phyloP scores from a whole-genome alignment of 2,113 vertebrate species.

The Brachypteracias leptosomus region DNA sequence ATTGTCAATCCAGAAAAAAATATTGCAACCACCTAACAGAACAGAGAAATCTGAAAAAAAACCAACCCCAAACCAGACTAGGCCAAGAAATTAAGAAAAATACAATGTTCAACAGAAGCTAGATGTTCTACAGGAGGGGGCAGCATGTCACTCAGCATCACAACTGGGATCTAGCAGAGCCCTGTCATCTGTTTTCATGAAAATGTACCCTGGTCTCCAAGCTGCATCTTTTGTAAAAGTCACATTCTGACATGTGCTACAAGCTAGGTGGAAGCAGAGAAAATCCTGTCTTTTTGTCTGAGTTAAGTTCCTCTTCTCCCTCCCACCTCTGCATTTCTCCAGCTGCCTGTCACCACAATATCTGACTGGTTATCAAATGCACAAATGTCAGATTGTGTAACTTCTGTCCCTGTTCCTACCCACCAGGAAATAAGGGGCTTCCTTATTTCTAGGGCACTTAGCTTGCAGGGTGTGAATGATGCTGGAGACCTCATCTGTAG shows the following conservation, averaged over 20 bases:
- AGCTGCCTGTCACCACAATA: not conserved
- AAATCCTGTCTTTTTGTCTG: not conserved
- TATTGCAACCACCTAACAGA: not conserved
- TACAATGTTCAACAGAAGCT: not conserved
- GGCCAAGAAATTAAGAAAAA: not conserved
- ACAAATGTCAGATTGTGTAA: not conserved
- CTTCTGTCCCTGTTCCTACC: not conserved
- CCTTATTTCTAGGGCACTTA: not conserved
- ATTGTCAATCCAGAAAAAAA: not conserved
- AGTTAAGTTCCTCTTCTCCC: not conserved
- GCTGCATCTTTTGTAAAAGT: not conserved
- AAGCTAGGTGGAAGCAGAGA: not conserved
- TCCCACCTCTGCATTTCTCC: not conserved
- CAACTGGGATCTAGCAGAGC: not conserved
- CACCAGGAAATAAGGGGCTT: not conserved
- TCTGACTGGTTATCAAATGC: not conserved
- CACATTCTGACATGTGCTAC: rapidly evolving
- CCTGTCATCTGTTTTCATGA: not conserved
- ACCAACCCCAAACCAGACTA: not conserved
- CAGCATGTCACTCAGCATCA: not conserved
- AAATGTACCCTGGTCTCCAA: not conserved
- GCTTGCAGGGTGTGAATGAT: not conserved
- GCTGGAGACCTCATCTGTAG: not conserved
- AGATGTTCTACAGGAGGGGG: not conserved
- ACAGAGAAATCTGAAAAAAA: not conserved